Conservation (phyloP, 2,113 vertebrate genomes). For the Pterocles orientalis region DNA sequence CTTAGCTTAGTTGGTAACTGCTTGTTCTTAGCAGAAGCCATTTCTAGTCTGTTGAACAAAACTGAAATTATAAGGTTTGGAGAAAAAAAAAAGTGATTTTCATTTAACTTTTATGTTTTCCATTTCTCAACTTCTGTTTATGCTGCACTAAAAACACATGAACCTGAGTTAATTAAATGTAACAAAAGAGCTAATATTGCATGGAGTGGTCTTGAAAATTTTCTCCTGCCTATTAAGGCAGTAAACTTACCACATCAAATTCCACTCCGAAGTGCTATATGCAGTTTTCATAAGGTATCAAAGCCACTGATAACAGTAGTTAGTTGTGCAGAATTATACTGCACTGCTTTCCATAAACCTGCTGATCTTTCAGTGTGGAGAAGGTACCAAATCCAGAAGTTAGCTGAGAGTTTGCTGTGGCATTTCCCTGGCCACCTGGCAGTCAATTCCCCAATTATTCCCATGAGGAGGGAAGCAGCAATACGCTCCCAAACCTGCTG, state of each 20-base stretch:
- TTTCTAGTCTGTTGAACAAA: background rate
- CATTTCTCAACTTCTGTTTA: background rate
- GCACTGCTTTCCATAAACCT: background rate
- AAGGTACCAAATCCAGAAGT: background rate
- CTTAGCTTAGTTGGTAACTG: background rate
- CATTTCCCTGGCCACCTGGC: background rate
- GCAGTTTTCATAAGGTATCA: background rate
- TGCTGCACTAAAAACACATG: background rate
- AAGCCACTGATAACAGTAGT: background rate
- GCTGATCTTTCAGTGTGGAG: background rate
- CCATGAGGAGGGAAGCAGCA: background rate
- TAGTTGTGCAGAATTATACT: background rate
- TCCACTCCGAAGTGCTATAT: background rate
- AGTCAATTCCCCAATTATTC: background rate
- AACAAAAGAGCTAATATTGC: background rate
- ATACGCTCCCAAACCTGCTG: fast-evolving
- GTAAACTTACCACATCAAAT: background rate
- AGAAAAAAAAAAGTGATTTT: background rate
- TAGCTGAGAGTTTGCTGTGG: background rate
- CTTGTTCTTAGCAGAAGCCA: background rate
- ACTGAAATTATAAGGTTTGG: background rate
- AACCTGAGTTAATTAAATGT: conserved; percentile 4
- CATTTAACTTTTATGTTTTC: background rate
- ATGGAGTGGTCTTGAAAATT: background rate
- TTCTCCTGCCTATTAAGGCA: background rate